A percentile compares a stretch with the other conserved stretches of the same genome.
These are phyloP conservation scores for Thymelicus lineola DNA, from an alignment of 2,888 invertebrate species.

Conservation along the genomic window DNA sequence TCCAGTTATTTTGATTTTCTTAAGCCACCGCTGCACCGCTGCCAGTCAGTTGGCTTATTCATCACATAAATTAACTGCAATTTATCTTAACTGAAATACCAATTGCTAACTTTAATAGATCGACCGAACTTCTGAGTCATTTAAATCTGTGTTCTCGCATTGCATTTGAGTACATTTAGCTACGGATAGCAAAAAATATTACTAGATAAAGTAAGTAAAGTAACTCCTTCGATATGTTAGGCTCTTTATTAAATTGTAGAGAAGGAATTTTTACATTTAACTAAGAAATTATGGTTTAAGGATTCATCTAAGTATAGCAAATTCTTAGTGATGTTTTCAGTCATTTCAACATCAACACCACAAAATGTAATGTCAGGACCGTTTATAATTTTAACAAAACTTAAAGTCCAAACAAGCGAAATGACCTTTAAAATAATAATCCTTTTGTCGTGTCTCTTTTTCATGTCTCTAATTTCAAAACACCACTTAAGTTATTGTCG, in stretches of 20 bases:
- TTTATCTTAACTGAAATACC: constrained; percentile 25
- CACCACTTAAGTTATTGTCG: constrained; percentile 5
- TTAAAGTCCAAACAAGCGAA: not conserved
- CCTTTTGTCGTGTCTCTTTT: not conserved
- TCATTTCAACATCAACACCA: no score
- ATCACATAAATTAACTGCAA: constrained; percentile 21
- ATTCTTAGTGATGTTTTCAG: no score
- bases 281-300: no score
- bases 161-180: constrained; percentile 1
- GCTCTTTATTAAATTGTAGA: no score
- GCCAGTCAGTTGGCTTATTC: constrained; percentile 1
- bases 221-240: no score
- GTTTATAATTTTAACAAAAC: not conserved
- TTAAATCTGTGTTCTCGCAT: constrained; percentile 20
- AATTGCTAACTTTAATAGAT: constrained; percentile 21
- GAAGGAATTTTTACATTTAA: no score
- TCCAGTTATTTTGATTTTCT: constrained; percentile 3
- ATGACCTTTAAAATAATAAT: not conserved
- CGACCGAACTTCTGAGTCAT: constrained; percentile 17
- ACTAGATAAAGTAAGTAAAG: no score
- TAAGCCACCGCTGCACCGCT: not conserved
- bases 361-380: not conserved
- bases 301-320: no score
- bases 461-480: not conserved
- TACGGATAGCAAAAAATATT: constrained; percentile 13